Base-by-base conservation (phyloP, 2,797 vertebrate species). In the Pseudochirops cupreus region DNA sequence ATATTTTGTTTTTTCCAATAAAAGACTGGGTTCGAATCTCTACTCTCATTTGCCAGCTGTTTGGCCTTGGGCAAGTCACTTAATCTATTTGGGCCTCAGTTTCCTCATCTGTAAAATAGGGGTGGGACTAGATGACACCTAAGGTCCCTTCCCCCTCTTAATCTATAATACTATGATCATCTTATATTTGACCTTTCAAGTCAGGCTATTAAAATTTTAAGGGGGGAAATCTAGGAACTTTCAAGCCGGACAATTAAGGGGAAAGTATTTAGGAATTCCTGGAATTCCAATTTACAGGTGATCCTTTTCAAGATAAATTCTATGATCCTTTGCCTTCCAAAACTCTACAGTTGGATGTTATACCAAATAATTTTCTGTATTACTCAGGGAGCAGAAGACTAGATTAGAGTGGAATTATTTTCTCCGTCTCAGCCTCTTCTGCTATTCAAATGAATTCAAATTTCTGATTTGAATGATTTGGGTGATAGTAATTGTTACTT, bases 401-500 rank as follows among this genome's bases (percentile, higher is more conserved):
- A n/a, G n/a, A 67, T 92, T 54, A 0, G 3, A 5, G 33, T 3
- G 0, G 24, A 57, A 59, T 0, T 0, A 52, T 56, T 55, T 28
- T n/a, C 90, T 67, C 50, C 0, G 28, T 4, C 28, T 28, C 90
- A 56, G 21, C 28, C 91, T n/a, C 29, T 39, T 74, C 50, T 18
- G 10, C 53, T 67, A 92, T 92, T 55, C 92, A 92, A 93, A 93
- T 89, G 29, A 95, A 96, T 74, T 94, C 57, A 95, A 26, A 55
- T 57, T 10, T 18, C 24, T 90, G 16, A 6, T 91, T 55, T 67
- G 92, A 92, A 89, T n/a, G 50, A 53, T 26, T 31, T 39, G 18
- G 52, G 29, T 91, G 5, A 16, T 55, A 12, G 9, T 11, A 90
- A 55, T 24, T 4, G 14, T n/a, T 56, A 16, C 2, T 16, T 28